These are phyloP conservation scores for Aurelia sp. DNA, from an alignment of 30 jellyfish, hydroid and myxozoan species.

Conservation along the genomic window DNA sequence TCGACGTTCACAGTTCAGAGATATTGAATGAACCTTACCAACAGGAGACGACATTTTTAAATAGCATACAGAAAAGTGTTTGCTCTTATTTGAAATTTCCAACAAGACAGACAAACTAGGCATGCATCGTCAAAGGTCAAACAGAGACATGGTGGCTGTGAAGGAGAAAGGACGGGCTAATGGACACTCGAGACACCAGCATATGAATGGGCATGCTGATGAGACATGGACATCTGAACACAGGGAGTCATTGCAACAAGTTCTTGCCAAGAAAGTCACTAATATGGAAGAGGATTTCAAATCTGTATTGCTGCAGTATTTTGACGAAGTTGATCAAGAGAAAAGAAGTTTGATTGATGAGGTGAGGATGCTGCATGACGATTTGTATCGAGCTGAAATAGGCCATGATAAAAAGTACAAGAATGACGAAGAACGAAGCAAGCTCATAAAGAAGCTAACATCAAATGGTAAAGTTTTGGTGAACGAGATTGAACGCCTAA, in stretches of 20 bases:
- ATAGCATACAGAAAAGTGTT: no score
- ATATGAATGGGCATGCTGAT: slow-evolving; percentile 11
- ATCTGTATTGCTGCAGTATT: slow-evolving; percentile 79
- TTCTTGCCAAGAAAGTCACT: slow-evolving; percentile 30
- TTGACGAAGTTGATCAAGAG: slow-evolving; percentile 92
- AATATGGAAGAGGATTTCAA: slow-evolving; percentile 92
- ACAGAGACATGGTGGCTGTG: slow-evolving; percentile 10
- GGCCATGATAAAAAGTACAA: slow-evolving; percentile 51
- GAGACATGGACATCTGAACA: slow-evolving; percentile 30
- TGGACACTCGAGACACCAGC: slow-evolving; percentile 1
- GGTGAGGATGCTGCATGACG: slow-evolving; percentile 60
- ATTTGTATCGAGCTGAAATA: slow-evolving; percentile 40
- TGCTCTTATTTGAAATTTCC: no score
- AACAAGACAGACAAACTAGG: no score
- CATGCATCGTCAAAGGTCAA: background rate
- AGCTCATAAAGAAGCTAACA: slow-evolving; percentile 85
- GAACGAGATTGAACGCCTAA: slow-evolving; percentile 81
- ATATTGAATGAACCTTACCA: no score
- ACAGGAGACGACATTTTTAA: no score
- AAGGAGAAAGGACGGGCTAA: slow-evolving; percentile 30
- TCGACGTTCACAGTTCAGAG: no score
- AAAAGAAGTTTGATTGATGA: slow-evolving; percentile 67
- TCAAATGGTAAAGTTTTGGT: slow-evolving; percentile 88
- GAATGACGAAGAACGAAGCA: slow-evolving; percentile 78
- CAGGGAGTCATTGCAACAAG: slow-evolving; percentile 38